Evolutionary conservation across 1,140 invertebrate species (phyloP).

Genomic region (Heliothis subflexa): DNA sequence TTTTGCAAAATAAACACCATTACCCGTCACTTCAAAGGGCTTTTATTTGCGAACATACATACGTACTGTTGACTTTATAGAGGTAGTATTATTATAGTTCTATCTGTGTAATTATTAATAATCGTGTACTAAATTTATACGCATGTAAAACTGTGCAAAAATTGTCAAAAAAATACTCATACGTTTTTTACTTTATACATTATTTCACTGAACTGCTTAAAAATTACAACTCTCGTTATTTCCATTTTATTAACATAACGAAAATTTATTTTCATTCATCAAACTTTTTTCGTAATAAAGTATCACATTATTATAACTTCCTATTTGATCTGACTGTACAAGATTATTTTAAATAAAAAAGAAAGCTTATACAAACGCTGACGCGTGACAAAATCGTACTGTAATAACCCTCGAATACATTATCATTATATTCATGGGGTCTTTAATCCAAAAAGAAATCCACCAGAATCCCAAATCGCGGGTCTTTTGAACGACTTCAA

Average conservation of each 20-base stretch:
- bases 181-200: too few relatives aligned
- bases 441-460: conserved; percentile 86
- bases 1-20: conserved; percentile 29
- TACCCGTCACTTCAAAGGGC: conserved; percentile 20
- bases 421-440: conserved; percentile 85
- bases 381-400: conserved; percentile 70
- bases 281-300: not conserved
- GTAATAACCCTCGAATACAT: conserved; percentile 73
- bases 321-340: conserved; percentile 3
- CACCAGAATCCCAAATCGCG: conserved; percentile 81
- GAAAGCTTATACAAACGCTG: conserved; percentile 62
- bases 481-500: conserved; percentile 85
- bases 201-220: too few relatives aligned
- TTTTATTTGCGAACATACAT: conserved; percentile 6
- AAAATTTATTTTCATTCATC: too few relatives aligned
- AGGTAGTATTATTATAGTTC: not conserved
- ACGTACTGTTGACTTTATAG: not conserved
- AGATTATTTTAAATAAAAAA: conserved; percentile 20
- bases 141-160: too few relatives aligned
- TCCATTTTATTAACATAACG: too few relatives aligned
- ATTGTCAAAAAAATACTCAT: too few relatives aligned
- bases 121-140: too few relatives aligned
- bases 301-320: conserved; percentile 9
- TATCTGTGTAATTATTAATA: not conserved
- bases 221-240: too few relatives aligned